Percentiles rank a stretch among this genome's conserved stretches.
phyloP scores from a whole-genome alignment of 2,888 invertebrate genomes.

The Pyrrhia umbra region DNA sequence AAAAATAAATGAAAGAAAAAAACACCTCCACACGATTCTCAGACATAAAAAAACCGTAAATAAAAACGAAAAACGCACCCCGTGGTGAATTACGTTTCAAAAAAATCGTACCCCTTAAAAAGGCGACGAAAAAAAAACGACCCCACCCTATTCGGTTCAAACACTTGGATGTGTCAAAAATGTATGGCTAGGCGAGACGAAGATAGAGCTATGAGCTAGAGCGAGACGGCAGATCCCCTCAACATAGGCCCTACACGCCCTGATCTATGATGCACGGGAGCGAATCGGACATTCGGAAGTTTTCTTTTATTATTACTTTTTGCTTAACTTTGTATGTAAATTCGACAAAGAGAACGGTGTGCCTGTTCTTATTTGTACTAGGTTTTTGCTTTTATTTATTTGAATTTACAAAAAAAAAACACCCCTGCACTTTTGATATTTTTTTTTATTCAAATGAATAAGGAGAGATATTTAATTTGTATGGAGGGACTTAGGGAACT shows the following conservation, averaged over 20 bases:
- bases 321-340: conserved; percentile 13
- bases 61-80: conserved; percentile 14
- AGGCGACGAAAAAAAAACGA: conserved; percentile 26
- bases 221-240: conserved; percentile 60
- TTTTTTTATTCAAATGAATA: too few relatives aligned
- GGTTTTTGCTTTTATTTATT: not conserved
- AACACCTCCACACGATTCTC: not conserved
- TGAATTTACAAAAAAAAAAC: too few relatives aligned
- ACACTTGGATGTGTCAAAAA: conserved; percentile 26
- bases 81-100: conserved; percentile 19
- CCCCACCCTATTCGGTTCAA: conserved; percentile 35
- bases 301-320: not conserved
- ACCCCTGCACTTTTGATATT: too few relatives aligned
- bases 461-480: too few relatives aligned
- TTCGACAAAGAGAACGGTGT: not conserved
- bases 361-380: not conserved
- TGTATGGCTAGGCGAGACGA: conserved; percentile 64
- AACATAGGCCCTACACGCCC: conserved; percentile 49
- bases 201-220: conserved; percentile 56
- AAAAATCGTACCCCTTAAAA: conserved; percentile 33
- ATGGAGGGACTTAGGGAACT: too few relatives aligned
- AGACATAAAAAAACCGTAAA: conserved; percentile 23
- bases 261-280: conserved; percentile 49
- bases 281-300: conserved; percentile 27
- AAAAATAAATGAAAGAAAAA: conserved; percentile 3